Evolutionary conservation across 2,113 vertebrate genomes (phyloP).

Genomic region (Bagarius yarrelli): DNA sequence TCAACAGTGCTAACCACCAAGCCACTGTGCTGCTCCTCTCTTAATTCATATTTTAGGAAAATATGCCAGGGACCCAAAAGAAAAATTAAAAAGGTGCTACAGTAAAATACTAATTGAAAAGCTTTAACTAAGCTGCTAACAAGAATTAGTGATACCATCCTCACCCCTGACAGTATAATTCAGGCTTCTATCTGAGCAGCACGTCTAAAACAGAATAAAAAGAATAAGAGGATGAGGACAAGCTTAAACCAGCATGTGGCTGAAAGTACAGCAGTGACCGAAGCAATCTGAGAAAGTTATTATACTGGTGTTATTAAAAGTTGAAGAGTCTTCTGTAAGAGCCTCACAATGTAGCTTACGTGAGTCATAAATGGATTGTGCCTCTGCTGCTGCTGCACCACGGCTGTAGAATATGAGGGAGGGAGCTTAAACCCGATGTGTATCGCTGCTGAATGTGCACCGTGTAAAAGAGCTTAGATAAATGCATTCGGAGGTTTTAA

Average conservation of each 20-base stretch:
- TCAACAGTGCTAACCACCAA: too few relatives aligned
- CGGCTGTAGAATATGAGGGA: constrained; percentile 41
- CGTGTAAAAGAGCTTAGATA: constrained; percentile 65
- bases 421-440: constrained; percentile 43
- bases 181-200: constrained; percentile 1
- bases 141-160: constrained; percentile 29
- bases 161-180: constrained; percentile 22
- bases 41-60: too few relatives aligned
- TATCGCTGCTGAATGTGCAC: constrained; percentile 55
- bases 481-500: constrained; percentile 63
- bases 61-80: too few relatives aligned
- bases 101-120: constrained; percentile 38
- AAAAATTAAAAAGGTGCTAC: constrained; percentile 4
- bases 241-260: constrained; percentile 60
- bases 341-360: constrained; percentile 54
- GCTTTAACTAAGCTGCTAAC: constrained; percentile 14
- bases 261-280: constrained; percentile 62
- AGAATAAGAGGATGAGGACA: constrained; percentile 27
- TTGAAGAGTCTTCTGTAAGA: constrained; percentile 63
- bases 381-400: constrained; percentile 26
- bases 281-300: constrained; percentile 69
- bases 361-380: constrained; percentile 46
- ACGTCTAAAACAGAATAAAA: not conserved
- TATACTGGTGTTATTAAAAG: constrained; percentile 72
- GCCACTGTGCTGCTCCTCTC: too few relatives aligned